A percentile compares a stretch with the other conserved stretches of the same genome.
These are phyloP conservation scores for Muscicapa comitata DNA, from an alignment of 2,797 vertebrate species.

Conservation along the genomic window DNA sequence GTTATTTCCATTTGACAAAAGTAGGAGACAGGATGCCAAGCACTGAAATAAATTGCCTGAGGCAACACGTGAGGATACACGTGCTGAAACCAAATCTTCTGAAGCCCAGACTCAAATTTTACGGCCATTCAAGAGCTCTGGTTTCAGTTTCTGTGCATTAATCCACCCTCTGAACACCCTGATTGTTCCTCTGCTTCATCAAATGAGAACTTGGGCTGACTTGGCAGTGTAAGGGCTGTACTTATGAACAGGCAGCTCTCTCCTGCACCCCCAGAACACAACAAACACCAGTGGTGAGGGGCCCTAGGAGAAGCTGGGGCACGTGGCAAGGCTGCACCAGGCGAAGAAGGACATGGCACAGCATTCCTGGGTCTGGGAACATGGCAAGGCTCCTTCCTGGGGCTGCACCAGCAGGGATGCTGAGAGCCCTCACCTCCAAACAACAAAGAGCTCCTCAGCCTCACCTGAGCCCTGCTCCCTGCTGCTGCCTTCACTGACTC, in stretches of 20 bases:
- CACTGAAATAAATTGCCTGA: neutral
- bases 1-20: constrained; percentile 24
- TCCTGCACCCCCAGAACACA: accelerated
- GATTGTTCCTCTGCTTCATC: neutral
- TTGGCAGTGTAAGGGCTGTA: neutral
- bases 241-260: accelerated
- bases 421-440: neutral
- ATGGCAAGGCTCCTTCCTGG: neutral
- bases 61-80: neutral
- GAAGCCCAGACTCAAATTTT: neutral
- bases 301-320: neutral
- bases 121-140: neutral
- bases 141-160: neutral
- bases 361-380: neutral
- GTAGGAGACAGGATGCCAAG: neutral
- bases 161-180: neutral
- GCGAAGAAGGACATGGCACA: accelerated
- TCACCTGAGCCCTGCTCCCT: neutral
- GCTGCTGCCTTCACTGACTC: neutral
- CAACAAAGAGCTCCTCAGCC: neutral
- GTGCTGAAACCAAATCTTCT: neutral
- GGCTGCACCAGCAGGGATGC: neutral
- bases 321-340: accelerated
- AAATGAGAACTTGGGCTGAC: neutral
- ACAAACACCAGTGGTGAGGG: neutral